Evolutionary conservation across 2,113 vertebrate genomes (phyloP), one percentile per base, ranked within the genome.

Genomic region (Labeo catla): DNA sequence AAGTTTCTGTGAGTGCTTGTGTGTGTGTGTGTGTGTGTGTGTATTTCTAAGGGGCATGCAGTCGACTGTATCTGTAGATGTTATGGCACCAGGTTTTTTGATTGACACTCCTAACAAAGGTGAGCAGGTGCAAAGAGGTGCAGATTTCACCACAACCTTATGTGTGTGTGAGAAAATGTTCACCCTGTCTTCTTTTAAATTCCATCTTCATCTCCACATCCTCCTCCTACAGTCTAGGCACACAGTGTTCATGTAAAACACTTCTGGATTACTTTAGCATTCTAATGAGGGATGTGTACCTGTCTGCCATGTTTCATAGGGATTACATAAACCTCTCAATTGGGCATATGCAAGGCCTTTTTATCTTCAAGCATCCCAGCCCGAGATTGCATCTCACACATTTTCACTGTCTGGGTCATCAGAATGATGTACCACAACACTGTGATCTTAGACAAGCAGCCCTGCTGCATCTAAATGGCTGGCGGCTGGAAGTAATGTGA

Each of bases 31-130:
- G 81, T 72, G 13, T 72, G 68, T 43, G 81, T 57, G 66, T 86
- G 39, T 85, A 16, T 65, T 23, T 47, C 63, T 43, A 59, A 63
- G 65, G 23, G 84, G 80, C 23, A 80, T 66, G n/a, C 36, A 19
- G 52, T 87, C 39, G n/a, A 47, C 81, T 66, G 59, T 63, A 68
- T 87, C 21, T 45, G 34, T 65, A 74, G 43, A 82, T 54, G 43
- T 80, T 80, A 74, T 84, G 21, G 76, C 9, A 54, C 50, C 39
- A 43, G 73, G 43, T 3, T 72, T 43, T 86, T 84, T 88, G 63
- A 86, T 50, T 86, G 81, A 86, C 87, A 88, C 54, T 36, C 28
- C 47, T 66, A 86, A 86, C 76, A 88, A 88, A 80, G 76, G 57
- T 86, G 61, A 86, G 8, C 84, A 84, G 85, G 49, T 88, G 81